Conservation (phyloP, 2,113 vertebrate species). For the Heterochromis multidens region DNA sequence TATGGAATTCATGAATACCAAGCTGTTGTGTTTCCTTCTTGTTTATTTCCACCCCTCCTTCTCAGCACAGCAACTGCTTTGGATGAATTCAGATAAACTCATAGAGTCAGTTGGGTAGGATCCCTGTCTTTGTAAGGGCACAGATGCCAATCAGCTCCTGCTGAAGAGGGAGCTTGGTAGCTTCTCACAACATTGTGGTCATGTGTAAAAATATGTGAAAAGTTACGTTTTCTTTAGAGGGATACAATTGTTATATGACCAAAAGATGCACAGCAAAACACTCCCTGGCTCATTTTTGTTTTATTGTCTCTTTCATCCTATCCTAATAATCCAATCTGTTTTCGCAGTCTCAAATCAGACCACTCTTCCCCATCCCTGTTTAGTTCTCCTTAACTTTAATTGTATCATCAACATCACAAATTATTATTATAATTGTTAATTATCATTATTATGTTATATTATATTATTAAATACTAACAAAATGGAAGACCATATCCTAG, state of each 20-base stretch:
- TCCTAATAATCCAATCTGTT: not conserved
- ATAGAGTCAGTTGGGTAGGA: conserved; percentile 1
- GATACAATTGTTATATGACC: not conserved
- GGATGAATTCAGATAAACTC: conserved; percentile 49
- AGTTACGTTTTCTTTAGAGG: not conserved
- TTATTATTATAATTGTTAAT: no score
- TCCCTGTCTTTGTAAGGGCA: conserved; percentile 11
- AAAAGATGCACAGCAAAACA: not conserved
- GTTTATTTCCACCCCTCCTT: conserved; percentile 37
- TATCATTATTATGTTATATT: no score
- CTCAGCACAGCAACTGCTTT: conserved; percentile 15
- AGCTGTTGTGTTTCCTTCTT: conserved; percentile 52
- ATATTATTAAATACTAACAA: no score
- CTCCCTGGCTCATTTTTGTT: not conserved
- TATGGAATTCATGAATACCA: conserved; percentile 73
- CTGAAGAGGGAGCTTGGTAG: not conserved
- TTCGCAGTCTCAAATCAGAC: not conserved
- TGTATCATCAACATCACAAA: conserved; percentile 58
- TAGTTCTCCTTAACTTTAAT: conserved; percentile 29
- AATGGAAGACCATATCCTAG: not conserved
- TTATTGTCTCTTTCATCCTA: not conserved
- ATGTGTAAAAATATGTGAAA: not conserved
- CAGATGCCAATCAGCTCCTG: conserved; percentile 28
- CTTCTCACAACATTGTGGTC: not conserved
- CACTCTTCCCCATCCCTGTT: not conserved